Evolutionary conservation across 2,888 invertebrate genomes (phyloP), one percentile per base, ranked within the genome.

Genomic region (Panzeria rudis): DNA sequence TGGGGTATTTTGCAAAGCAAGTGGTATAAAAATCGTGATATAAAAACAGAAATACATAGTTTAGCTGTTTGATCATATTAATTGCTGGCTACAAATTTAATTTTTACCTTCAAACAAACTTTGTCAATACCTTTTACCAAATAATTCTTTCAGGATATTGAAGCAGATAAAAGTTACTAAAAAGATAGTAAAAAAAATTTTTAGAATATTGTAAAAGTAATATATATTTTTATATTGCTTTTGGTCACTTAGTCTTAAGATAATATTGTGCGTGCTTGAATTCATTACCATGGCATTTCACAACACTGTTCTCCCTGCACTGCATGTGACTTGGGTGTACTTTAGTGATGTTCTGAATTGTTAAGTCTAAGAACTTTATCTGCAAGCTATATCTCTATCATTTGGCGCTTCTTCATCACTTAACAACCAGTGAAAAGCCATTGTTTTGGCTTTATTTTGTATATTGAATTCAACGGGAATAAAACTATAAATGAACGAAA

Each of bases 231-330:
- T n/a, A 44, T 44, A 5, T 5, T n/a, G n/a, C n/a, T 29, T 9
- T n/a, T 44, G 7, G 29, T 5, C 23, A 41, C 15, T 23, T 11
- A 38, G 13, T 23, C 7, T 38, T 38, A 20, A 15, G 25, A 25
- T 5, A 54, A 6, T 17, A 20, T 62, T 62, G 62, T 15, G 38
- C 62, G 41, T 62, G 41, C 41, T 23, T 41, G 25, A 29, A n/a
- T 44, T 3, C 11, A n/a, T n/a, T 17, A 8, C 17, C 62, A 41
- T 1, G 41, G 23, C 23, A 41, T 32, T 15, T n/a, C 25, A 3
- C 15, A 38, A 13, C 13, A 20, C 6, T 17, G 8, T 17, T 20
- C 9, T 13, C 9, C 13, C 20, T 13, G 11, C 11, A 56, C 20
- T 38, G 35, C 61, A 35, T 25, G 41, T 25, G 62, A 41, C 15